phyloP scores from a whole-genome alignment of 2,113 vertebrate genomes.

The Rana temporaria region DNA sequence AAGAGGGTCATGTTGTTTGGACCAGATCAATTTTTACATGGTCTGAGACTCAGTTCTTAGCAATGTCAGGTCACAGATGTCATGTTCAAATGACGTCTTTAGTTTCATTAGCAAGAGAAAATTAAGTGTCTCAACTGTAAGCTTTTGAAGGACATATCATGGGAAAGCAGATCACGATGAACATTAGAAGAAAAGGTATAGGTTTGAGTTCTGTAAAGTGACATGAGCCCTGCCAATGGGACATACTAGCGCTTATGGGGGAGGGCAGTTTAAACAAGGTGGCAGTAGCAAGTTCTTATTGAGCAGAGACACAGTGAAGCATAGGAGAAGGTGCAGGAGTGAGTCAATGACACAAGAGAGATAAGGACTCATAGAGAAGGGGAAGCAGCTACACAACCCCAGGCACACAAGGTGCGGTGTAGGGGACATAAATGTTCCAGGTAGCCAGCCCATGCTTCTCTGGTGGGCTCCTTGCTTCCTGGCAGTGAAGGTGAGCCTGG shows the following conservation, averaged over 20 bases:
- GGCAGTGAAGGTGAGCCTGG: background rate
- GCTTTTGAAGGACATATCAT: too few species aligned
- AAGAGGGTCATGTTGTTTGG: too few species aligned
- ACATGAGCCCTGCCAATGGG: background rate
- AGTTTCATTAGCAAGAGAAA: too few species aligned
- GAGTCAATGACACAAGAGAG: constrained; percentile 7
- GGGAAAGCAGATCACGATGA: too few species aligned
- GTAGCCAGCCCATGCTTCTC: background rate
- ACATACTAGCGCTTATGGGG: background rate
- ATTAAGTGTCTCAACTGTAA: too few species aligned
- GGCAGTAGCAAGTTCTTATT: constrained; percentile 20
- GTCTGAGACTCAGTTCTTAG: too few species aligned
- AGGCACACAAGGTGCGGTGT: constrained; percentile 16
- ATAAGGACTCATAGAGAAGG: background rate
- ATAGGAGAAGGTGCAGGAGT: constrained; percentile 20
- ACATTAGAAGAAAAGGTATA: background rate
- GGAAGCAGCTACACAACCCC: constrained; percentile 25
- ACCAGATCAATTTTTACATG: too few species aligned
- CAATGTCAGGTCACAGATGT: too few species aligned
- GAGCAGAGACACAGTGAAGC: constrained; percentile 16
- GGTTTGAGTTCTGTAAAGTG: background rate
- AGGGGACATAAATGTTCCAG: background rate
- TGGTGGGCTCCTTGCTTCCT: background rate
- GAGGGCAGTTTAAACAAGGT: background rate
- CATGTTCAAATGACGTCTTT: too few species aligned